Percentiles rank a stretch among this genome's conserved stretches.
Evolutionary conservation across 53 echinoderm and acorn worm species (phyloP).

Genomic region (Mesocentrotus franciscanus): DNA sequence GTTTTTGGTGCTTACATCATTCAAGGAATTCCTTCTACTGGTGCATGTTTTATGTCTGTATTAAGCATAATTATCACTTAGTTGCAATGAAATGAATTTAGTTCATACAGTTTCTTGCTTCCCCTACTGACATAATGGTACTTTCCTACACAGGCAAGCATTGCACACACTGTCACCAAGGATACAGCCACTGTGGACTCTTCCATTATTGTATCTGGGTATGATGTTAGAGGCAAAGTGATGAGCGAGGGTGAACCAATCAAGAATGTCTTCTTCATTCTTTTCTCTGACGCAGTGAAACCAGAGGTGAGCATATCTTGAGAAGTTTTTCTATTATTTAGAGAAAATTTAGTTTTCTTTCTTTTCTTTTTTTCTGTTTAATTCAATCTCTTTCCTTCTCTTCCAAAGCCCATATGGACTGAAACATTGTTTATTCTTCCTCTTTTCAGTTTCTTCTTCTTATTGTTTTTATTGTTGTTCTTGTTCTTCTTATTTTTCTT

Average conservation of each 20-base stretch:
- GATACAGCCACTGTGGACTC: constrained; percentile 80
- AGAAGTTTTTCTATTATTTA: background rate
- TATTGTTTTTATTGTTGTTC: too few relatives aligned
- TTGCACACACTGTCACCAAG: constrained; percentile 80
- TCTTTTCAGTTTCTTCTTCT: too few relatives aligned
- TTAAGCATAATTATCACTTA: too few relatives aligned
- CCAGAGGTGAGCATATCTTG: constrained; percentile 68
- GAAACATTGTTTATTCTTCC: too few relatives aligned
- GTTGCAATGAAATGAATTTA: too few relatives aligned
- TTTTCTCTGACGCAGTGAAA: constrained; percentile 80
- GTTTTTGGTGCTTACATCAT: too few relatives aligned
- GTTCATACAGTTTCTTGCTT: background rate
- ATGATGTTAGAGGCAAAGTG: constrained; percentile 92
- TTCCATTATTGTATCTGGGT: constrained; percentile 82
- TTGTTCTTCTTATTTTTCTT: too few relatives aligned
- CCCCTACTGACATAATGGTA: constrained; percentile 14
- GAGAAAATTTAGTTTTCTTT: background rate
- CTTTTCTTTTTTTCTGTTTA: too few relatives aligned
- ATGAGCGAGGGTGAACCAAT: constrained; percentile 94
- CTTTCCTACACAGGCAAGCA: constrained; percentile 63
- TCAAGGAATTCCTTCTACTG: too few relatives aligned
- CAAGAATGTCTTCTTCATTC: constrained; percentile 89
- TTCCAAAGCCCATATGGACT: too few relatives aligned
- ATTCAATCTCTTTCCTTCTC: too few relatives aligned
- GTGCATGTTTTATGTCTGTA: too few relatives aligned